phyloP scores from a whole-genome alignment of 2,113 vertebrate genomes.

The Strix aluco region DNA sequence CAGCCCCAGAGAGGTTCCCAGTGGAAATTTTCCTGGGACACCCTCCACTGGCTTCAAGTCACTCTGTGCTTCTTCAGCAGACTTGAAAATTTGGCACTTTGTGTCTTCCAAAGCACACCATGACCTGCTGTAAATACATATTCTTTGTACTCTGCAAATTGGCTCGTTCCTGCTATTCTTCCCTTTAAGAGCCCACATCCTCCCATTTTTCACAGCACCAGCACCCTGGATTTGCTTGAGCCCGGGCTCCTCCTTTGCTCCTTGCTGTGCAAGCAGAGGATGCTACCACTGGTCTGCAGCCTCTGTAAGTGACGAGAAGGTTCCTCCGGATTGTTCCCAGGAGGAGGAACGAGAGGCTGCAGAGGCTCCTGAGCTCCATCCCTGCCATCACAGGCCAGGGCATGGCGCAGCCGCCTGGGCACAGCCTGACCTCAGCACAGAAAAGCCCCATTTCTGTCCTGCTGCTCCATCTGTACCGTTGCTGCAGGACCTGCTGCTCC shows the following conservation, averaged over 20 bases:
- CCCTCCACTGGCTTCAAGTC: rapidly evolving
- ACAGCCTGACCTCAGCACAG: neutral
- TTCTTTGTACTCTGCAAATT: neutral
- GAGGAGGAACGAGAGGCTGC: neutral
- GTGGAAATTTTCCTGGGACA: neutral
- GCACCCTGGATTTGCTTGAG: neutral
- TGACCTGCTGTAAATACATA: neutral
- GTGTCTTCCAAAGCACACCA: neutral
- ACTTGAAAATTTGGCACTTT: neutral
- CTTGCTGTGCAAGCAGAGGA: neutral
- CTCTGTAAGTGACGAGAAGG: neutral
- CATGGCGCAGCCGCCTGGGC: neutral
- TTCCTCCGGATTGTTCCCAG: neutral
- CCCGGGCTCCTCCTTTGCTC: neutral
- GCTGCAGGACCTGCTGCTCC: neutral
- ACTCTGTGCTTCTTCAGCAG: neutral
- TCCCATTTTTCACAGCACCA: neutral
- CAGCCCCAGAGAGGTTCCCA: neutral
- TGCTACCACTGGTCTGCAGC: neutral
- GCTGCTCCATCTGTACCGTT: neutral
- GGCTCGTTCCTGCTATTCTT: conserved; percentile 21
- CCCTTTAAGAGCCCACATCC: conserved; percentile 9
- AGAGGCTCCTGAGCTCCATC: neutral
- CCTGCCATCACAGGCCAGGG: neutral
- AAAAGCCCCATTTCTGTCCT: neutral